These are phyloP conservation scores for Homalodisca vitripennis DNA, from an alignment of 1,140 invertebrate species.

Conservation along the genomic window DNA sequence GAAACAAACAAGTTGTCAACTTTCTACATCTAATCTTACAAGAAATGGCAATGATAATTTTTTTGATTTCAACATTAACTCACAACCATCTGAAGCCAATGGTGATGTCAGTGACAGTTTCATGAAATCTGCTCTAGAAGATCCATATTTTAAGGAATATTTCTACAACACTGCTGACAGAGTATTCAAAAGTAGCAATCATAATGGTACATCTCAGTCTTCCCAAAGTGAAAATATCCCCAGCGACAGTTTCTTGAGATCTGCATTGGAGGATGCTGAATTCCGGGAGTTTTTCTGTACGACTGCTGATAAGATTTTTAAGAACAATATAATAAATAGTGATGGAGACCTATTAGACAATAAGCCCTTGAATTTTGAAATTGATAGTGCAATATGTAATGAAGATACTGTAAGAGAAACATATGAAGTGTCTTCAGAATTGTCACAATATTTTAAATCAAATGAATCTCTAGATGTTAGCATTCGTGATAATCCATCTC, in stretches of 20 bases:
- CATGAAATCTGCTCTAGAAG: conserved; percentile 1
- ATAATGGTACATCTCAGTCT: not conserved
- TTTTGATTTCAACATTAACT: not conserved
- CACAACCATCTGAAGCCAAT: not conserved
- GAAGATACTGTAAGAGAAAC: not conserved
- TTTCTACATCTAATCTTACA: not conserved
- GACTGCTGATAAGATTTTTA: too few species aligned
- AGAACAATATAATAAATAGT: too few species aligned
- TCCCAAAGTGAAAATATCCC: not conserved
- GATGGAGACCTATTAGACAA: too few species aligned
- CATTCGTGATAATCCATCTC: not conserved
- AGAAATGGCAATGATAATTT: not conserved
- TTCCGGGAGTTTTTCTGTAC: too few species aligned
- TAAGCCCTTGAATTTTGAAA: too few species aligned
- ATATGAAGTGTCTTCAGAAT: not conserved
- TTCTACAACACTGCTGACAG: not conserved
- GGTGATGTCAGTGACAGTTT: conserved; percentile 1
- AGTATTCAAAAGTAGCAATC: conserved; percentile 4
- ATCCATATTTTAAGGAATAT: not conserved
- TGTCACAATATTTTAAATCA: not conserved
- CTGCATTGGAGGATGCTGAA: too few species aligned
- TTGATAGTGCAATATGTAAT: not conserved
- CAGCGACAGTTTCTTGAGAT: too few species aligned
- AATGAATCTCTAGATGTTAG: not conserved
- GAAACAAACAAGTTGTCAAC: not conserved